These are phyloP conservation scores for Embiotoca jacksoni DNA, from an alignment of 2,113 vertebrate species.

Conservation along the genomic window DNA sequence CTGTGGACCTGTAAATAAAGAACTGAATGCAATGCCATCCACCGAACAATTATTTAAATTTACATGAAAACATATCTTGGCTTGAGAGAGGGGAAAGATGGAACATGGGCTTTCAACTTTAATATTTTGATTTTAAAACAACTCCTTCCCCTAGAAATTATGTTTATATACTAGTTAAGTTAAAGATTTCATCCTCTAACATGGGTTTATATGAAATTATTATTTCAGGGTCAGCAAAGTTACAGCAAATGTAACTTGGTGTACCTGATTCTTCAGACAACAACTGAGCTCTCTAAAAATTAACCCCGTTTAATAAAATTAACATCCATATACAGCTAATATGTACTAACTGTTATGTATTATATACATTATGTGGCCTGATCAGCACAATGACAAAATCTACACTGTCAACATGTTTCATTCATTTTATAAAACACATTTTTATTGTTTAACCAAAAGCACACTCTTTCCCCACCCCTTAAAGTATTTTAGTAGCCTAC, in stretches of 20 bases:
- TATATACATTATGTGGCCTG: too few relatives aligned
- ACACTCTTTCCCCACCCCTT: neutral
- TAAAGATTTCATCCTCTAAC: too few relatives aligned
- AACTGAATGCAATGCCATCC: neutral
- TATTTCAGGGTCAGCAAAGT: too few relatives aligned
- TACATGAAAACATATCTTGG: neutral
- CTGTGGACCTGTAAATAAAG: constrained; percentile 7
- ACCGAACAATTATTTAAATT: neutral
- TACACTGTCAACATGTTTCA: too few relatives aligned
- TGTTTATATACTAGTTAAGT: neutral
- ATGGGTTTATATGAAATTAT: too few relatives aligned
- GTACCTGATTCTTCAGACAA: neutral
- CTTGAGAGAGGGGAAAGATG: neutral
- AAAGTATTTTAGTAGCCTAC: neutral
- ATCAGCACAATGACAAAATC: too few relatives aligned
- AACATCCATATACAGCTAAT: too few relatives aligned
- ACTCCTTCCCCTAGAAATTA: neutral
- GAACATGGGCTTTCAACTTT: neutral
- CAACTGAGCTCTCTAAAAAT: neutral
- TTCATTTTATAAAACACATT: neutral
- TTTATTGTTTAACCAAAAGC: neutral
- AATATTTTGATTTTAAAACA: too few relatives aligned
- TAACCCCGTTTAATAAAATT: too few relatives aligned
- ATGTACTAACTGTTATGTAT: too few relatives aligned
- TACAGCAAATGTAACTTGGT: too few relatives aligned